A percentile compares a stretch with the other conserved stretches of the same genome.
Conservation (phyloP, 1,140 invertebrate species). For the Saxidomus purpurata region DNA sequence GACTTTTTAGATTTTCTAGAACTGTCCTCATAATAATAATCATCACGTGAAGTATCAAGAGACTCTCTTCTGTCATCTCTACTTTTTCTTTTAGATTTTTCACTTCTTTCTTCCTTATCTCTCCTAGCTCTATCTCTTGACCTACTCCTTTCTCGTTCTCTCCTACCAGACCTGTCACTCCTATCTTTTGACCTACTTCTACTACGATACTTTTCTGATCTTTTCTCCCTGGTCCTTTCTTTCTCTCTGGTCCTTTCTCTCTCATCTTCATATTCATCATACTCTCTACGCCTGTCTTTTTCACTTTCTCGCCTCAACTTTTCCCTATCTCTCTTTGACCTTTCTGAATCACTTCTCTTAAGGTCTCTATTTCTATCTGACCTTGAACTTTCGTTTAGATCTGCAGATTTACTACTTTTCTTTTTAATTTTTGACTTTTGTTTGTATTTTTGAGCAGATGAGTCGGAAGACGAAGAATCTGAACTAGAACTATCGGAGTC, state of each 20-base stretch:
- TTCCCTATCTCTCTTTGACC: constrained; percentile 29
- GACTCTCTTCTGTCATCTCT: background rate
- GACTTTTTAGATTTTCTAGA: constrained; percentile 36
- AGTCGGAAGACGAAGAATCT: constrained; percentile 52
- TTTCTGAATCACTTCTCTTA: constrained; percentile 25
- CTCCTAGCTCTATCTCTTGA: constrained; percentile 38
- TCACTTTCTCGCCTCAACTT: constrained; percentile 55
- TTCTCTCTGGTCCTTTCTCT: constrained; percentile 52
- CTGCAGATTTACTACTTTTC: constrained; percentile 16
- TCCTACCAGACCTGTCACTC: constrained; percentile 30
- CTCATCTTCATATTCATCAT: constrained; percentile 39
- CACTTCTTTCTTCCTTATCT: constrained; percentile 37
- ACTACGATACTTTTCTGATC: constrained; percentile 11
- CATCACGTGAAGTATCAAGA: constrained; percentile 41
- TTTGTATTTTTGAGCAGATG: constrained; percentile 36
- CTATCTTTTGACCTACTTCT: constrained; percentile 49
- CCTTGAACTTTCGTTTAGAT: background rate
- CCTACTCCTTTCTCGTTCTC: constrained; percentile 42
- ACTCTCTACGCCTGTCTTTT: constrained; percentile 15
- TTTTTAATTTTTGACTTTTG: constrained; percentile 44
- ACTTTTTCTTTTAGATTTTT: constrained; percentile 12
- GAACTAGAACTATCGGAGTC: constrained; percentile 71
- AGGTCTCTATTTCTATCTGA: constrained; percentile 20
- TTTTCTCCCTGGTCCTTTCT: constrained; percentile 56
- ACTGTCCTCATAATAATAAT: constrained; percentile 46